Evolutionary conservation across 2,797 vertebrate genomes (phyloP).

Genomic region (Hybognathus amarus): DNA sequence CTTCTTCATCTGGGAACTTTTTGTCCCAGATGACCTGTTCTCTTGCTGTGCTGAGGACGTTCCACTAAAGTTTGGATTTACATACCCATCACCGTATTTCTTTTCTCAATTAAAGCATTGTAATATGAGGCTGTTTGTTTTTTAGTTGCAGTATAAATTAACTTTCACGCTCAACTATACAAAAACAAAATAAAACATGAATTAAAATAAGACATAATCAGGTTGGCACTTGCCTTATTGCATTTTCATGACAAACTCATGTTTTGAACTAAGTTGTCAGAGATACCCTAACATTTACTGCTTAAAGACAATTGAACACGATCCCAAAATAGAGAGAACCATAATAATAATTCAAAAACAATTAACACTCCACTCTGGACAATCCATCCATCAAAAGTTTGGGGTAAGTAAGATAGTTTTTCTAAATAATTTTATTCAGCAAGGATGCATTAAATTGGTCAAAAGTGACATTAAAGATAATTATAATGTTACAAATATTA

Average conservation of each 20-base stretch:
- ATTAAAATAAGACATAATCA: background rate
- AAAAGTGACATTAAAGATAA: background rate
- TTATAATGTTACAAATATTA: background rate
- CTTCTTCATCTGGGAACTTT: background rate
- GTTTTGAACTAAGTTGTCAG: slow-evolving; percentile 6
- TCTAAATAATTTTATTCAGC: background rate
- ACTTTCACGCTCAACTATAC: background rate
- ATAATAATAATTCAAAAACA: background rate
- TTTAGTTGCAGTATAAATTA: background rate
- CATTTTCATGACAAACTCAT: background rate
- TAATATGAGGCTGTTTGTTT: background rate
- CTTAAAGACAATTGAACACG: background rate
- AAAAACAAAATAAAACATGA: background rate
- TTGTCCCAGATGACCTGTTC: slow-evolving; percentile 15
- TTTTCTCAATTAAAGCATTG: background rate
- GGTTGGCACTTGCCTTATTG: background rate
- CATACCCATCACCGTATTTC: background rate
- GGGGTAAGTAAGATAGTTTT: background rate
- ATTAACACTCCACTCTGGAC: background rate
- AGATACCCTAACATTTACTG: background rate
- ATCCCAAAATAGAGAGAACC: background rate
- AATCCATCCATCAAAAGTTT: background rate
- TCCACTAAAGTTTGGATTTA: slow-evolving; percentile 13
- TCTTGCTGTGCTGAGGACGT: background rate
- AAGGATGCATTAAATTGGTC: background rate